Evolutionary conservation across 2,888 invertebrate species (phyloP).

Genomic region (Microplitis deprimator): DNA sequence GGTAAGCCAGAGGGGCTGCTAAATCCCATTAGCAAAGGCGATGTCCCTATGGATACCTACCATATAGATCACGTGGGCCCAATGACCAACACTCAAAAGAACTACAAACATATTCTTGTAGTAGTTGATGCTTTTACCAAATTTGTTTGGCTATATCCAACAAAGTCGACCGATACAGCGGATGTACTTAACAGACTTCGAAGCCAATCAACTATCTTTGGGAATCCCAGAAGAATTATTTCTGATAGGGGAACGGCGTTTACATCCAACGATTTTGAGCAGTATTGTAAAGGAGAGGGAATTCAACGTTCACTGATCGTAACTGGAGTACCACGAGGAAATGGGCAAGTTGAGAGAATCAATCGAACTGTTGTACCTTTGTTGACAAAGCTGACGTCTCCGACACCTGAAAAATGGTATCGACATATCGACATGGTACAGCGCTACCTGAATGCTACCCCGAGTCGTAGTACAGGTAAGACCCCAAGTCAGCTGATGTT

Average conservation of each 20-base stretch:
- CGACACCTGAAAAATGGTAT: slow-evolving; percentile 31
- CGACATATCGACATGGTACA: slow-evolving; percentile 31
- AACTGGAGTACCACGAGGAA: slow-evolving; percentile 40
- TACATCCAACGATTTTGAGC: slow-evolving; percentile 28
- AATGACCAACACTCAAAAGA: slow-evolving; percentile 29
- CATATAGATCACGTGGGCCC: slow-evolving; percentile 36
- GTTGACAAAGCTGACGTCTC: slow-evolving; percentile 41
- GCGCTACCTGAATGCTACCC: slow-evolving; percentile 35
- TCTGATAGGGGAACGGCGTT: slow-evolving; percentile 41
- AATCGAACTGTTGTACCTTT: slow-evolving; percentile 40
- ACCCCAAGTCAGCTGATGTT: slow-evolving; percentile 34
- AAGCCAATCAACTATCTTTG: slow-evolving; percentile 41
- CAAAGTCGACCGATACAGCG: slow-evolving; percentile 17
- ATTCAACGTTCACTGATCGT: slow-evolving; percentile 37
- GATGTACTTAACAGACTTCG: slow-evolving; percentile 38
- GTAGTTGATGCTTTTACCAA: slow-evolving; percentile 42
- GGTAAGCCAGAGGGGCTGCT: neutral
- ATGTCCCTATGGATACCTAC: slow-evolving; percentile 37
- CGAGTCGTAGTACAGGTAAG: slow-evolving; percentile 15
- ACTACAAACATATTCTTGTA: slow-evolving; percentile 38
- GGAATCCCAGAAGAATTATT: slow-evolving; percentile 42
- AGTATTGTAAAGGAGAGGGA: slow-evolving; percentile 35
- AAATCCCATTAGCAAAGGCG: slow-evolving; percentile 25
- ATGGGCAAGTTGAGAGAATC: slow-evolving; percentile 42
- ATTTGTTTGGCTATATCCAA: slow-evolving; percentile 41